A percentile compares a stretch with the other conserved stretches of the same genome.
These are phyloP conservation scores for Alligator sinensis DNA, from an alignment of 2,113 vertebrate genomes.

Conservation along the genomic window DNA sequence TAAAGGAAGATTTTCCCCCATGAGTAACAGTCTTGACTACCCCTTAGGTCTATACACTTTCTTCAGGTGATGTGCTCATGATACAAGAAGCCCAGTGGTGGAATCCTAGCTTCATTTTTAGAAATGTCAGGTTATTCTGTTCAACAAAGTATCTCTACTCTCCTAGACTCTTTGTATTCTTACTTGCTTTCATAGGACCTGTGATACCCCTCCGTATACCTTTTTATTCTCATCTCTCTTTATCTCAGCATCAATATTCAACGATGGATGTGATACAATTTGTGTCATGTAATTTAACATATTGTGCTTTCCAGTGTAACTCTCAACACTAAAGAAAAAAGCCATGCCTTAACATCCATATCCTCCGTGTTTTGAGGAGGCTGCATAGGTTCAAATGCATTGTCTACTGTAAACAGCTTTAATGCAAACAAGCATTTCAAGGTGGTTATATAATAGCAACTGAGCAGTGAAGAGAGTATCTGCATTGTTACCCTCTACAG, in stretches of 20 bases:
- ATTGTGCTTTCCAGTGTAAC: not conserved
- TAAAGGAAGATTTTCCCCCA: not conserved
- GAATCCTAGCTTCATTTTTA: not conserved
- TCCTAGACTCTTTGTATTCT: conserved; percentile 7
- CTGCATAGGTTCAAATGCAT: not conserved
- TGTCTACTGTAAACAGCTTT: not conserved
- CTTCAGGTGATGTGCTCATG: not conserved
- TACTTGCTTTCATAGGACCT: not conserved
- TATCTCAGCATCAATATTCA: not conserved
- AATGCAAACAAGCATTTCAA: not conserved
- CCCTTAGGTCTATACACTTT: rapidly evolving
- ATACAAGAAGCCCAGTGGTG: not conserved
- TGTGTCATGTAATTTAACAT: not conserved
- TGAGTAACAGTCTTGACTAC: not conserved
- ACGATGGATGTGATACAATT: not conserved
- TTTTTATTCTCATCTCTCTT: not conserved
- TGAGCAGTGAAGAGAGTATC: not conserved
- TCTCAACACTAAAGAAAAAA: not conserved
- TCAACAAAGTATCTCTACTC: not conserved
- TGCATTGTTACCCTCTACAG: not conserved
- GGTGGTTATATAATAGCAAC: not conserved
- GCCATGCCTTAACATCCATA: not conserved
- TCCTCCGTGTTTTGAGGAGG: not conserved
- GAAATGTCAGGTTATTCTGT: not conserved
- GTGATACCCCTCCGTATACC: not conserved